Conservation (phyloP, 30 jellyfish, hydroid and myxozoan genomes). For the Morbakka virulenta region DNA sequence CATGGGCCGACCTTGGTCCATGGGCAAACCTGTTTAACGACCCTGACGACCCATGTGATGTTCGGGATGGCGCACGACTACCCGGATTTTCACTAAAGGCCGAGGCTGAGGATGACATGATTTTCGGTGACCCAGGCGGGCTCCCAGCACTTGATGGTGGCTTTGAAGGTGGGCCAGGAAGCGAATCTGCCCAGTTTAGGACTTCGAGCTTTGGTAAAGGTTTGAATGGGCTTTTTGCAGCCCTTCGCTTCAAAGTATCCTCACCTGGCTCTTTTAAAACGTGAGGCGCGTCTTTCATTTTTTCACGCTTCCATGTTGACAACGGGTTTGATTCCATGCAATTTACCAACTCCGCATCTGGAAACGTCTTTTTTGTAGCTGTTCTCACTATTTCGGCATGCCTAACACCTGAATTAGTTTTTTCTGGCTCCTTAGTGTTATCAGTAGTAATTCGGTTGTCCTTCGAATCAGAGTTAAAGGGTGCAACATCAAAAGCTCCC, state of each 20-base stretch:
- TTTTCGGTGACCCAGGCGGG: constrained; percentile 94
- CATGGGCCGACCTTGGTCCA: constrained; percentile 77
- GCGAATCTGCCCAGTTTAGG: constrained; percentile 94
- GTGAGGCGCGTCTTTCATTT: constrained; percentile 72
- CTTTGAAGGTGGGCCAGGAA: constrained; percentile 76
- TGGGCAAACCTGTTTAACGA: constrained; percentile 84
- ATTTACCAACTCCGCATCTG: constrained; percentile 77
- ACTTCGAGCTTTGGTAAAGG: constrained; percentile 95
- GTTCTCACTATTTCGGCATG: constrained; percentile 96
- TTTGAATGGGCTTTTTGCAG: constrained; percentile 80
- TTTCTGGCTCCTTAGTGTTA: constrained; percentile 5
- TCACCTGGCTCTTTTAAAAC: constrained; percentile 68
- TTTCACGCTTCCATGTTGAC: constrained; percentile 92
- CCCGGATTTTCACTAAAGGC: constrained; percentile 86
- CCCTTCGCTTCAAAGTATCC: constrained; percentile 79
- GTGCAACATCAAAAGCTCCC: constrained; percentile 76
- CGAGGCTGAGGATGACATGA: constrained; percentile 71
- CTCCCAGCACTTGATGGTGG: constrained; percentile 83
- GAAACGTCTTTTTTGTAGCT: constrained; percentile 65
- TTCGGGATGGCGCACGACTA: constrained; percentile 91
- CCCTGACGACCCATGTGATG: constrained; percentile 91
- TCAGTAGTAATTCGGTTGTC: constrained; percentile 41
- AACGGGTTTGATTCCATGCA: constrained; percentile 84
- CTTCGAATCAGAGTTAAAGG: constrained; percentile 21
- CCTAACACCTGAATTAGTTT: constrained; percentile 55